phyloP scores from a whole-genome alignment of 2,888 invertebrate species.

The Digitonthophagus gazella region DNA sequence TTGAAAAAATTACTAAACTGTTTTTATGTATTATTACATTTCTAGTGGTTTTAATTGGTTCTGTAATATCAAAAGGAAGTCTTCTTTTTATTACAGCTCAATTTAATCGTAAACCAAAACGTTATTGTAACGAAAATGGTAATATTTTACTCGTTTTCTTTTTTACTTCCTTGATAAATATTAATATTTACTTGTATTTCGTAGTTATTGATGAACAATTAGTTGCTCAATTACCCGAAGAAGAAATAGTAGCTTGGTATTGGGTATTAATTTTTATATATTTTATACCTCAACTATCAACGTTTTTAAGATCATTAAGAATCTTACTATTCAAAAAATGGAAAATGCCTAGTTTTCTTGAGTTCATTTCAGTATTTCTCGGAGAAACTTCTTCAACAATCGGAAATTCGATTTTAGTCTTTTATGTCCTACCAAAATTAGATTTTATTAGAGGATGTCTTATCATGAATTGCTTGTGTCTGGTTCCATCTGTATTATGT shows the following conservation, averaged over 20 bases:
- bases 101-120: constrained; percentile 44
- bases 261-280: constrained; percentile 78
- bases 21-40: constrained; percentile 70
- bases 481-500: constrained; percentile 72
- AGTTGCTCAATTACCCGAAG: constrained; percentile 73
- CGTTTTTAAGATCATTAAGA: constrained; percentile 68
- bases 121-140: constrained; percentile 60
- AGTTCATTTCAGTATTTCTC: constrained; percentile 61
- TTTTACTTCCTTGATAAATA: background rate
- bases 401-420: constrained; percentile 74
- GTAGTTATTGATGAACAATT: constrained; percentile 15
- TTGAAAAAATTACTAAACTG: constrained; percentile 65
- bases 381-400: constrained; percentile 77
- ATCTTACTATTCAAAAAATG: constrained; percentile 73
- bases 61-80: constrained; percentile 71
- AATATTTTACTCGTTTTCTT: background rate
- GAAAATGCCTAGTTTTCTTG: constrained; percentile 55
- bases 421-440: constrained; percentile 68
- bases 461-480: constrained; percentile 80
- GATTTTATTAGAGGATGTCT: constrained; percentile 81
- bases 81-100: constrained; percentile 73
- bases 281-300: constrained; percentile 72
- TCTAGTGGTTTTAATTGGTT: constrained; percentile 61
- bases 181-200: too few species aligned
- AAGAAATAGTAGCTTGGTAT: constrained; percentile 81